Evolutionary conservation across 2,797 vertebrate genomes (phyloP), one percentile per base, ranked within the genome.

Genomic region (Hapalemur alaotrensis): DNA sequence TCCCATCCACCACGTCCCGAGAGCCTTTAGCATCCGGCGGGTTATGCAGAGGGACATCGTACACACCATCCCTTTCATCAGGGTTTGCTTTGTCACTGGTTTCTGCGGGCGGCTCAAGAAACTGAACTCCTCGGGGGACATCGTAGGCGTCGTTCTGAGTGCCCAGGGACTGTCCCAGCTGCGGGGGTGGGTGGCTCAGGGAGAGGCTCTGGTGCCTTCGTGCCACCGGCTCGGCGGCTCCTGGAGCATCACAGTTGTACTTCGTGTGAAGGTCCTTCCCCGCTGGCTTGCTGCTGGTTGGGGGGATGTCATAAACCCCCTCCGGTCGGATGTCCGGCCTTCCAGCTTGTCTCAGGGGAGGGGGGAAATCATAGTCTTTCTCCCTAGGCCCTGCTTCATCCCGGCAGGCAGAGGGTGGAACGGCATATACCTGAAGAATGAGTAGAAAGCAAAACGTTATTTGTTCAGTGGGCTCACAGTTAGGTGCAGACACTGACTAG

Each of bases 281-380:
- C 9, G 95, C 28, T n/a, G 98, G 85, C 98, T 99, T 99, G 98
- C 98, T 85, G 78, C 96, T 93, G 2, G 99, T 91, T 0, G 99
- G 99, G 22, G 99, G 99, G 35, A 99, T 98, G 85, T 99, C 99
- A 38, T 99, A 99, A 38, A 99, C 98, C 3, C 99, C 99, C 97
- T 99, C 99, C 4, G 98, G 98, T 87, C 98, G 99, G 50, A 52
- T 98, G 95, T 99, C 99, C 69, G 98, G 98, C 84, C 97, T 97
- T 50, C 63, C 61, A 1, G 61, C 75, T 89, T 99, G 98, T 76
- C 97, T 99, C 87, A 98, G 95, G 1, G 99, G 98, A 98, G 99
- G 98, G 0, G 99, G 99, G 97, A 99, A 99, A 93, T 99, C 99
- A 50, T 99, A 99, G 67, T 99, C 98, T 20, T 99, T 99, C 97